Percentiles rank a stretch among this genome's conserved stretches.
Evolutionary conservation across 1,140 invertebrate genomes (phyloP).

Genomic region (Aphelenchoides avenae): DNA sequence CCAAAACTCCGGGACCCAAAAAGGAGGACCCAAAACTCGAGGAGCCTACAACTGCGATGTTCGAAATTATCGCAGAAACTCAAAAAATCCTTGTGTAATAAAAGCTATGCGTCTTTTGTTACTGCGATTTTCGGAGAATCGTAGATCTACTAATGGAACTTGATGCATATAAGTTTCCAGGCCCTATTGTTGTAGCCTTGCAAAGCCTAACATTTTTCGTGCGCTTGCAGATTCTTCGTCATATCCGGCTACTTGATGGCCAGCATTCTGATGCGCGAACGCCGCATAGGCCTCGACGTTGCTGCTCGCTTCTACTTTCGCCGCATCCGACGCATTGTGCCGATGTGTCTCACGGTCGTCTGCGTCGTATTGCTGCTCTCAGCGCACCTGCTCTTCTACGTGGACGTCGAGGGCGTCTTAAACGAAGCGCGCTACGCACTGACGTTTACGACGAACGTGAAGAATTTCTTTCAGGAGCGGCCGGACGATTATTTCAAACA

Average conservation of each 20-base stretch:
- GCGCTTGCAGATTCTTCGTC: slow-evolving; percentile 10
- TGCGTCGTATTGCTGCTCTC: too few species aligned
- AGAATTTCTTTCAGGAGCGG: too few species aligned
- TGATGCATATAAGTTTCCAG: neutral
- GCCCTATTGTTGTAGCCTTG: neutral
- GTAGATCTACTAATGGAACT: neutral
- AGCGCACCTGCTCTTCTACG: too few species aligned
- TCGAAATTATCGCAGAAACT: neutral
- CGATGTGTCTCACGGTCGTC: too few species aligned
- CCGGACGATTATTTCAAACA: too few species aligned
- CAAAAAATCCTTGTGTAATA: neutral
- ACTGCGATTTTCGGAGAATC: neutral
- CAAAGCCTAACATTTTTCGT: too few species aligned
- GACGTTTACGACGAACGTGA: too few species aligned
- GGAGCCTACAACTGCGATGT: neutral
- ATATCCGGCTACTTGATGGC: slow-evolving; percentile 18
- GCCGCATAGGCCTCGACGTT: neutral
- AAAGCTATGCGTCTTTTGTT: neutral
- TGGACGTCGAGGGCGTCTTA: too few species aligned
- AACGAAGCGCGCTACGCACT: too few species aligned
- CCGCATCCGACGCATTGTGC: slow-evolving; percentile 13
- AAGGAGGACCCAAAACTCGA: too few species aligned
- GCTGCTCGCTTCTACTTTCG: slow-evolving; percentile 16
- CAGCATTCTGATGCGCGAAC: slow-evolving; percentile 8
- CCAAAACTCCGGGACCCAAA: too few species aligned